phyloP scores from a whole-genome alignment of 2,113 vertebrate species.

The Hippolais icterina region DNA sequence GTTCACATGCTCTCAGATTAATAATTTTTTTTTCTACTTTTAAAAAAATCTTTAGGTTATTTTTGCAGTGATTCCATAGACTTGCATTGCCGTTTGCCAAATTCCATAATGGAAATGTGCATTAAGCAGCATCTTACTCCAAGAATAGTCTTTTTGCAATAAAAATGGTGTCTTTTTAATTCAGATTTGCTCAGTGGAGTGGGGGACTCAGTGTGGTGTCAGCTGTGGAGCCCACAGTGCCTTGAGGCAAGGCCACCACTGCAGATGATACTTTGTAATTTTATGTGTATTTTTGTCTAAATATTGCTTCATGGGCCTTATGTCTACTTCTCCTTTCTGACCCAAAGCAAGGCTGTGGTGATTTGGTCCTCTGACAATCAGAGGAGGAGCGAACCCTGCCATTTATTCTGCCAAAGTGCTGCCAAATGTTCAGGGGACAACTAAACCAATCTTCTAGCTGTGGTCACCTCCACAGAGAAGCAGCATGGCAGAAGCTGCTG shows the following conservation, averaged over 20 bases:
- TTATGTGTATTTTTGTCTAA: background rate
- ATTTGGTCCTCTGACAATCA: background rate
- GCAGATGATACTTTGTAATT: background rate
- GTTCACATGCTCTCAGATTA: background rate
- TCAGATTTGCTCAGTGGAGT: background rate
- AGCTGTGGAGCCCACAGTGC: background rate
- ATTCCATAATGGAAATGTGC: background rate
- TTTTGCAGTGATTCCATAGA: background rate
- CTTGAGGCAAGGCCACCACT: background rate
- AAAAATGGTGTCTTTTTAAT: background rate
- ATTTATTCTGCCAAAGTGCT: background rate
- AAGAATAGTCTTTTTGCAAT: background rate
- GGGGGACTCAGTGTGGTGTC: background rate
- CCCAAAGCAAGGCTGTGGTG: background rate
- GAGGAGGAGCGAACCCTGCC: background rate
- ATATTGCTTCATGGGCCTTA: background rate
- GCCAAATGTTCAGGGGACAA: background rate
- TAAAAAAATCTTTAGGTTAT: background rate
- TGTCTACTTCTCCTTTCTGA: background rate
- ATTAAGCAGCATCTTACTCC: background rate
- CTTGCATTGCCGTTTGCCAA: background rate
- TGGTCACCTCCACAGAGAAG: background rate
- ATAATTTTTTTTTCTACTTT: background rate
- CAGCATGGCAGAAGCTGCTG: background rate
- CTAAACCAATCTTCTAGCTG: background rate